Evolutionary conservation across 2,113 vertebrate genomes (phyloP), one percentile per base, ranked within the genome.

Genomic region (Thymallus thymallus): DNA sequence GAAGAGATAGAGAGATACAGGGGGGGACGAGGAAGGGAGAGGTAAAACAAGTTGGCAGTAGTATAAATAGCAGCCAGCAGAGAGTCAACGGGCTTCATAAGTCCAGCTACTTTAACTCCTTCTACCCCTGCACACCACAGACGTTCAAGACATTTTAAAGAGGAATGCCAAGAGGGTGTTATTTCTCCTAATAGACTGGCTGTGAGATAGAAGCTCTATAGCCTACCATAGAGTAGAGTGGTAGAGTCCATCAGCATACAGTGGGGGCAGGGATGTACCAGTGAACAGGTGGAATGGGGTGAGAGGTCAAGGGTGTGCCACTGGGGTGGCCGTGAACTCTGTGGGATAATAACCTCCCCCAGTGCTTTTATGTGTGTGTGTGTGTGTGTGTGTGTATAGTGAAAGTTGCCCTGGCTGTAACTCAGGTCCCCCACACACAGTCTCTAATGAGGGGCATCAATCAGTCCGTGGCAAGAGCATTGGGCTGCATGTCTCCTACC

Each of bases 21-120:
- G 12, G 13, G 13, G 62, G 10, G 62, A 16, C 41, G 22, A 35
- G 22, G 61, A 55, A 69, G 71, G 29, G 6, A 14, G 3, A 3
- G 9, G 16, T 22, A 69, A 70, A 69, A 65, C 26, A 56, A 71
- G 60, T 66, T 68, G 68, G 51, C 63, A 24, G 5, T 18, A 32
- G 61, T 71, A 69, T 69, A 78, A 82, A 85, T 76, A 78, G 58
- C 41, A 35, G 55, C 20, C 58, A 64, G 58, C 60, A 72, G 45
- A n/a, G 58, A 41, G 32, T n/a, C 35, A 69, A 73, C 13, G 58
- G 35, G 63, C 62, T 61, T 35, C 26, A 46, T 77, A 82, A 73
- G 72, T 68, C 67, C 55, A 24, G 46, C 24, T 68, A 67, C 76
- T 67, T 48, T 26, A 32, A 29, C 41, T 30, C 64, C 41, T 22